Base-by-base conservation (phyloP, 2,888 invertebrate species). In the Chalcosyrphus nemorum region DNA sequence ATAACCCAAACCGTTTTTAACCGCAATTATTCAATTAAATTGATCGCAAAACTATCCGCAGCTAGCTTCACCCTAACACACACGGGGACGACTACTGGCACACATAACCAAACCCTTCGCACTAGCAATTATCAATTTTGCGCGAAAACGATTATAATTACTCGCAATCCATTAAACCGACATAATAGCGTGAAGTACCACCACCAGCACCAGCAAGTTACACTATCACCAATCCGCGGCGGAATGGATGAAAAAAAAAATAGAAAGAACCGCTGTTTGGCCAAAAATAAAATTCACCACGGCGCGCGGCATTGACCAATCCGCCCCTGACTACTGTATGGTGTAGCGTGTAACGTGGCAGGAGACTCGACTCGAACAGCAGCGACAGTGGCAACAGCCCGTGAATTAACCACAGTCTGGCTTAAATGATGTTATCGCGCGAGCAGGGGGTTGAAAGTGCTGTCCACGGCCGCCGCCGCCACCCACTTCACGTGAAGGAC, bases 1-100 rank as follows among this genome's bases (percentile, higher is more conserved):
- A 13, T n/a, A n/a, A n/a, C 3, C 45, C 5, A 13, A 2, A 41
- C 38, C 38, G n/a, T n/a, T n/a, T 70, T 38, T 19, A 15, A 68
- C 84, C 80, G 24, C 84, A 80, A 84, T 84, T 84, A 84, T 84
- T 80, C 84, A 84, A 84, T 84, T 80, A 80, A 84, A 84, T 84
- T 15, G 38, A 78, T 32, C 72, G 27, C 45, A 41, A 15, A n/a
- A 17, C 54, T 54, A 17, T 24, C 35, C 35, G 17, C 38, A 45
- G 45, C 2, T 19, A 29, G 29, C 43, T 43, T 6, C 41, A n/a
- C 52, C n/a, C 11, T 7, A 27, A 32, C 63, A n/a, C 57, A 29
- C 19, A 43, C 7, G n/a, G n/a, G n/a, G n/a, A n/a, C n/a, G 19
- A 66, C 19, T 35, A 57, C 17, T 4, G 11, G 32, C 32, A 9